These are phyloP conservation scores for rabbit (Oryctolagus cuniculus) DNA, from an alignment of 2,113 vertebrate species.

Conservation along the genomic window mOryCun1.1 NC_091439.1:100584001-100584500, in stretches of 20 bases:
- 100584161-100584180: not conserved
- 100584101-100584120: not conserved
- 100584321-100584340: not conserved
- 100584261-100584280: not conserved
- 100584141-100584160: not conserved
- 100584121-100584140: not conserved
- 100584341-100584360: not conserved
- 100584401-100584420: too few species aligned
- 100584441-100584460: too few species aligned
- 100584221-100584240: not conserved
- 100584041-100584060: not conserved
- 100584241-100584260: not conserved
- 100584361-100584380: not conserved
- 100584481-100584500: too few species aligned
- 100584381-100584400: not conserved
- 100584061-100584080: not conserved
- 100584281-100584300: not conserved
- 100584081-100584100: not conserved
- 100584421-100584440: too few species aligned
- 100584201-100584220: not conserved
- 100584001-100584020: not conserved
- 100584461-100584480: too few species aligned
- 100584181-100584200: not conserved
- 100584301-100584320: not conserved
- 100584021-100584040: not conserved